Conservation (phyloP, 92 coral and sea anemone species). For the Galaxea fascicularis region DNA sequence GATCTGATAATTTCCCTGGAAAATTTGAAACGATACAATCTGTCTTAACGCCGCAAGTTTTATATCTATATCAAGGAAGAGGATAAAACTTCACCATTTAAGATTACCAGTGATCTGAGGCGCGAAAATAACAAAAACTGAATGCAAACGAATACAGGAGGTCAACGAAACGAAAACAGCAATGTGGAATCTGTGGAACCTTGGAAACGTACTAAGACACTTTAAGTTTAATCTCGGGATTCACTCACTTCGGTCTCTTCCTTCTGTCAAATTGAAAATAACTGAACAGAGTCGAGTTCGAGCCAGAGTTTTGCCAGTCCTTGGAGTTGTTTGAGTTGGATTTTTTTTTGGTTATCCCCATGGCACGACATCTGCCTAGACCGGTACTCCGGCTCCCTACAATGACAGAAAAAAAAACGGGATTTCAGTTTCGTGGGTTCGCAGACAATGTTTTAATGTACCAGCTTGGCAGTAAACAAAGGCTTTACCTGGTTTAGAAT, state of each 20-base stretch:
- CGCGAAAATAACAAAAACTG: too few relatives aligned
- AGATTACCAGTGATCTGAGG: too few relatives aligned
- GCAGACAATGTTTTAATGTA: neutral
- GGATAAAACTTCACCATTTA: too few relatives aligned
- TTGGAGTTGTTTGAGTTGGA: constrained; percentile 24
- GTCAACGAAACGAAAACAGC: too few relatives aligned
- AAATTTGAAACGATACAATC: too few relatives aligned
- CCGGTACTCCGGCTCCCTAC: constrained; percentile 48
- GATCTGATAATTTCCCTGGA: too few relatives aligned
- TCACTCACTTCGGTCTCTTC: constrained; percentile 65
- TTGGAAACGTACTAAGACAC: neutral
- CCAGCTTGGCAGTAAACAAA: neutral
- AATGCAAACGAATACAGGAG: too few relatives aligned
- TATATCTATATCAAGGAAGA: too few relatives aligned
- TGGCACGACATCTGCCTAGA: constrained; percentile 77
- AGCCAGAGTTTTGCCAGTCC: neutral
- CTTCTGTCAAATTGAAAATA: constrained; percentile 69
- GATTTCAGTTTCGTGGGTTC: neutral
- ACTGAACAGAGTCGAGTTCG: constrained; percentile 48
- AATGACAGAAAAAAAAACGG: neutral
- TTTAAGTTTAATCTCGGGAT: neutral
- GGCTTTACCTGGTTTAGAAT: constrained; percentile 39
- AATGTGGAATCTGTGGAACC: too few relatives aligned
- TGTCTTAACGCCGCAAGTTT: too few relatives aligned
- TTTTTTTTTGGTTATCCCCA: constrained; percentile 72